These are phyloP conservation scores for Syngnathus acus DNA, from an alignment of 2,797 vertebrate genomes.

Conservation along the genomic window DNA sequence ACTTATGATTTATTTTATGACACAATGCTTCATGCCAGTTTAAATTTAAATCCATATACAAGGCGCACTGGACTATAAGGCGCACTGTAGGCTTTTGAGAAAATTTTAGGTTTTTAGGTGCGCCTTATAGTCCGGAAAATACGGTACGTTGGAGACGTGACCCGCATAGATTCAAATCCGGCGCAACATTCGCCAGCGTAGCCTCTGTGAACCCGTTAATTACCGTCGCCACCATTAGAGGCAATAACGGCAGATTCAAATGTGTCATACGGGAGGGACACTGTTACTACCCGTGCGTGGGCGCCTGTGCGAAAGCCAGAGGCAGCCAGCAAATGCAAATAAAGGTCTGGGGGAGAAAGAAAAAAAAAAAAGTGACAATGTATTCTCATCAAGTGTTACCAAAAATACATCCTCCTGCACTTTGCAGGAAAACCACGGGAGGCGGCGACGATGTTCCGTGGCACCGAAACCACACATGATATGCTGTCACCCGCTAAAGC, in stretches of 20 bases:
- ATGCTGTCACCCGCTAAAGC: neutral
- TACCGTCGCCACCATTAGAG: conserved; percentile 8
- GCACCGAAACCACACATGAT: neutral
- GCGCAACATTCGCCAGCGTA: neutral
- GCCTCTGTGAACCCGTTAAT: conserved; percentile 20
- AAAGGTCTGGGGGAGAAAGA: neutral
- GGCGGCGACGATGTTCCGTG: neutral
- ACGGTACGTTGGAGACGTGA: no score
- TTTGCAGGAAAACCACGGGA: neutral
- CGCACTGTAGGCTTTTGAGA: no score
- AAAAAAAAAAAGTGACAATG: conserved; percentile 21
- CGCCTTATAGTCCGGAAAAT: no score
- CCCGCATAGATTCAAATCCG: conserved; percentile 15
- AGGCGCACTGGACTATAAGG: no score
- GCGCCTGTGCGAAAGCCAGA: conserved; percentile 4
- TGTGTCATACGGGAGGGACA: conserved; percentile 16
- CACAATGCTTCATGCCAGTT: no score
- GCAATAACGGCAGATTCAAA: conserved; percentile 15
- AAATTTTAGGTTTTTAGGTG: no score
- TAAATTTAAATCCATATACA: no score
- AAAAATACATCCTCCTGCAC: conserved; percentile 32
- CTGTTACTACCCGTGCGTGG: conserved; percentile 10
- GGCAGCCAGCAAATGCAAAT: conserved; percentile 3
- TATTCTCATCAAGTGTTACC: conserved; percentile 36
- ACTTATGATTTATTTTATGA: no score